phyloP scores from a whole-genome alignment of 2,797 vertebrate species.

The Acrocephalus scirpaceus region DNA sequence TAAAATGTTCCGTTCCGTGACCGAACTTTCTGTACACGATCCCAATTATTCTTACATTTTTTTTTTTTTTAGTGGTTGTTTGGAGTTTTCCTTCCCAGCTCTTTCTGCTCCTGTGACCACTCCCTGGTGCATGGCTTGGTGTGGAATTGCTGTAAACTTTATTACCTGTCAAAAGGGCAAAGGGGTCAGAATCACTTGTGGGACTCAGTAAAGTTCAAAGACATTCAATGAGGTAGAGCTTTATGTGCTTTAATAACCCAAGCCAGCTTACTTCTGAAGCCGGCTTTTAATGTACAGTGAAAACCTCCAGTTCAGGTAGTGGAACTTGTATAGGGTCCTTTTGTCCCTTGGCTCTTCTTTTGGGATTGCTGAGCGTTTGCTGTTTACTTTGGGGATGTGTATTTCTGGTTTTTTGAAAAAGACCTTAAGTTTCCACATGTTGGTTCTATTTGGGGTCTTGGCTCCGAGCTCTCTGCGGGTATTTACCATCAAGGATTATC shows the following conservation, averaged over 20 bases:
- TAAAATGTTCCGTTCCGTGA: neutral
- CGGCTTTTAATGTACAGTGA: slow-evolving; percentile 77
- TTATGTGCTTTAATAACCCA: slow-evolving; percentile 90
- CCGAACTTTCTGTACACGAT: slow-evolving; percentile 28
- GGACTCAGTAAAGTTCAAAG: slow-evolving; percentile 97
- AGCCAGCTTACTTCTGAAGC: slow-evolving; percentile 85
- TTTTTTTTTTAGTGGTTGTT: slow-evolving; percentile 10
- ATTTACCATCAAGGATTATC: neutral
- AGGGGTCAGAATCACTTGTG: slow-evolving; percentile 92
- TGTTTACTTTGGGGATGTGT: neutral
- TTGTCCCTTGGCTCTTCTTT: slow-evolving; percentile 53
- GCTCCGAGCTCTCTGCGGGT: neutral
- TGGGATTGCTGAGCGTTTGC: neutral
- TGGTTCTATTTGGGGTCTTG: neutral
- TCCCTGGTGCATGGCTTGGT: slow-evolving; percentile 96
- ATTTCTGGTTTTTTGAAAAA: neutral
- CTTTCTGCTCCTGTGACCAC: slow-evolving; percentile 82
- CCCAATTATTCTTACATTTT: slow-evolving; percentile 59
- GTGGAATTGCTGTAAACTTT: slow-evolving; percentile 98
- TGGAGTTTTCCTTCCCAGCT: slow-evolving; percentile 84
- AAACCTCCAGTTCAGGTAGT: slow-evolving; percentile 67
- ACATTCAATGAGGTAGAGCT: slow-evolving; percentile 88
- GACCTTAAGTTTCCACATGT: neutral
- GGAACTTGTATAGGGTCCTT: slow-evolving; percentile 10
- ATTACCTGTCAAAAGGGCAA: slow-evolving; percentile 98